Conservation (phyloP, 1,140 invertebrate genomes). For the Episyrphus balteatus region DNA sequence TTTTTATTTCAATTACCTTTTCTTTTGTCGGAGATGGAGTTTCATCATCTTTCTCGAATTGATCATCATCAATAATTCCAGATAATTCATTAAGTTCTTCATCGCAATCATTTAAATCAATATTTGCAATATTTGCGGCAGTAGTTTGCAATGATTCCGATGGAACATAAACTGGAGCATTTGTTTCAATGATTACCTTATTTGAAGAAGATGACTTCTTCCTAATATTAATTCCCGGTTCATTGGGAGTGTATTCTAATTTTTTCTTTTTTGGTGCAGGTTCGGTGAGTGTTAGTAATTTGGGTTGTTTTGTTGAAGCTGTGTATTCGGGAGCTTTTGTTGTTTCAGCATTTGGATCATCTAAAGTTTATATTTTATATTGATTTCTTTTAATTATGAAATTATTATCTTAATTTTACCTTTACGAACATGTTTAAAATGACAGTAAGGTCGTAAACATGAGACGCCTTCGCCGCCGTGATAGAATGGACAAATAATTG, state of each 20-base stretch:
- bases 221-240: slow-evolving; percentile 24
- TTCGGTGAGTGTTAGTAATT: slow-evolving; percentile 26
- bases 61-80: neutral
- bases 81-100: slow-evolving; percentile 7
- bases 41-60: slow-evolving; percentile 3
- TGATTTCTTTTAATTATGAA: slow-evolving; percentile 13
- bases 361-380: neutral
- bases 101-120: slow-evolving; percentile 8
- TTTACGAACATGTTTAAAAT: slow-evolving; percentile 71
- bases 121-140: neutral
- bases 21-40: neutral
- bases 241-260: slow-evolving; percentile 30
- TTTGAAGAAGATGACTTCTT: slow-evolving; percentile 17
- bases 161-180: slow-evolving; percentile 39
- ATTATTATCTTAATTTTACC: slow-evolving; percentile 32
- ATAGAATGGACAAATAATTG: slow-evolving; percentile 72
- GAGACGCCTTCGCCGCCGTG: slow-evolving; percentile 43
- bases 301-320: slow-evolving; percentile 13
- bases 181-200: slow-evolving; percentile 2
- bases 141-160: slow-evolving; percentile 14
- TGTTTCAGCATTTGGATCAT: slow-evolving; percentile 11
- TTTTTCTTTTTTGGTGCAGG: slow-evolving; percentile 17
- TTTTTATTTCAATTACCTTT: neutral
- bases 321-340: slow-evolving; percentile 17
- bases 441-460: slow-evolving; percentile 79